Evolutionary conservation across 2,113 vertebrate genomes (phyloP), one percentile per base, ranked within the genome.

Genomic region (Oreocharis arfaki): DNA sequence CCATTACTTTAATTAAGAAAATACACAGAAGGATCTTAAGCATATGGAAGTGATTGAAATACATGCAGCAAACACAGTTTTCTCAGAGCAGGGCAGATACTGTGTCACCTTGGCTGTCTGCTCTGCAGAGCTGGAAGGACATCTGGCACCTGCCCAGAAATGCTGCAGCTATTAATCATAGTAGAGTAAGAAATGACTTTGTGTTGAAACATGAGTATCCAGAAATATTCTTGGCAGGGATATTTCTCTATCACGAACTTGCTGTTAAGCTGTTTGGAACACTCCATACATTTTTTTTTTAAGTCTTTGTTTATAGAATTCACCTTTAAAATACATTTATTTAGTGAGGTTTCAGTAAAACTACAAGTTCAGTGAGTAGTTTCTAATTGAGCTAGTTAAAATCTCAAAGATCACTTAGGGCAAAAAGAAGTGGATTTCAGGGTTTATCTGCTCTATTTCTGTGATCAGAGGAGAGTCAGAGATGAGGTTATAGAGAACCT

Each of bases 91-190:
- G 69, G 35, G 73, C 93, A 84, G 71, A 73, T 32, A 75, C 28
- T 67, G 0, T 42, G 80, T 95, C 89, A 95, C 95, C 93, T 96
- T 94, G 84, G 61, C 81, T 67, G 56, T 59, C 28, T 50, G 47
- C 55, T 87, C 39, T 46, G 84, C 56, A 12, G 92, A 77, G 64
- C 84, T 94, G 80, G 77, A 94, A 85, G 84, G 86, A 92, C 89
- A 63, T 59, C 84, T 94, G 95, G 91, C 93, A 96, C 55, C 68
- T 61, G 69, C 55, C 71, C 95, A 96, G 85, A 79, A 95, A 83
- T 0, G 20, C 79, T 71, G n/a, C 61, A n/a, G 68, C 91, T 84
- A 84, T 93, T 94, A 89, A 93, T 96, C 89, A 70, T 21, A 49
- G 68, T 61, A 39, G 69, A 89, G 55, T 44, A 79, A 77, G 68